Evolutionary conservation across 2,113 vertebrate genomes (phyloP), one percentile per base, ranked within the genome.

Genomic region (Chelonoidis abingdonii): DNA sequence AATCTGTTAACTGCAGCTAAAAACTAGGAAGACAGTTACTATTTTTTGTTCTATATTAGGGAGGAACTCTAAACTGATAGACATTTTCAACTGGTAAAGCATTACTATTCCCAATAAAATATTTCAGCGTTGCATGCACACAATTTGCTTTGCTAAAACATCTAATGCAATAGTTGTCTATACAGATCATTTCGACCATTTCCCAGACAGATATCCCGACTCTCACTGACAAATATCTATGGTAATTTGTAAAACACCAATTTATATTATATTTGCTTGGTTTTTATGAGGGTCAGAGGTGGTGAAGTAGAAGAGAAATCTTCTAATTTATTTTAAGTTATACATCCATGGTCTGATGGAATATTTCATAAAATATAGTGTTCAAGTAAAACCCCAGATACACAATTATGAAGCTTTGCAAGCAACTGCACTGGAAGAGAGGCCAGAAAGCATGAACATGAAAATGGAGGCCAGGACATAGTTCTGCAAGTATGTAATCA

Each of bases 31-130:
- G 57, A 62, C 31, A 11, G 22, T 7, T 62, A 31, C 59, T 62
- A 65, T 6, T 65, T 35, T 65, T 65, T 19, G 62, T 35, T 35
- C 35, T n/a, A n/a, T 65, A 80, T 93, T 38, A 0, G 92, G 92
- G 92, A 95, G 19, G 13, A 38, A 90, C 78, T 95, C 56, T 80
- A 52, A 76, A 93, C 93, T 54, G 52, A 86, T 69, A 47, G 59
- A 89, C 19, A 52, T 22, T 82, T 47, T 27, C 44, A 78, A 14
- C 41, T 29, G 75, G 27, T 44, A 29, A 72, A 44, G 6, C 25
- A 6, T 47, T 78, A 27, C 24, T 47, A 78, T 25, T 78, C 41
- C 22, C 10, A 44, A 78, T 76, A 5, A 76, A 76, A 47, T 44
- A 6, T 25, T 44, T 75, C 17, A 5, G 38, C 44, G 72, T 76